These are phyloP conservation scores for Zosterops japonicus DNA, from an alignment of 2,113 vertebrate species.

Conservation along the genomic window DNA sequence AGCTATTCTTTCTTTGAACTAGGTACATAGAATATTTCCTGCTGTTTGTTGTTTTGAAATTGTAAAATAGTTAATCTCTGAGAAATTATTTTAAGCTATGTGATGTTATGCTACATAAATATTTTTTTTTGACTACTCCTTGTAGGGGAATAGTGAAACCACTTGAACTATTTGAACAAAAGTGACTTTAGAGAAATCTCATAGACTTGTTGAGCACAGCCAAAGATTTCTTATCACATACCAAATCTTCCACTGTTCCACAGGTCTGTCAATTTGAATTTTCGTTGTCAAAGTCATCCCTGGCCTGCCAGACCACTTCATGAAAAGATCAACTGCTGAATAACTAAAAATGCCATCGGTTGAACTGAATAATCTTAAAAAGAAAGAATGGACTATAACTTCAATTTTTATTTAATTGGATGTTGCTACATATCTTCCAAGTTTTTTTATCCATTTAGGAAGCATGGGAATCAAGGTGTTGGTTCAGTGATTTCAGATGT, in stretches of 20 bases:
- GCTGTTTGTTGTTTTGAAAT: not conserved
- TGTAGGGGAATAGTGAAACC: not conserved
- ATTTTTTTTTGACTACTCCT: not conserved
- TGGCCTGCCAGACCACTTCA: not conserved
- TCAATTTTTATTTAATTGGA: not conserved
- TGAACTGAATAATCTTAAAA: slow-evolving; percentile 15
- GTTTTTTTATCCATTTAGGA: not conserved
- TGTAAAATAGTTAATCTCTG: not conserved
- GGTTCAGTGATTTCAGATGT: not conserved
- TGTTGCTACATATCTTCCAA: not conserved
- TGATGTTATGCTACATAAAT: not conserved
- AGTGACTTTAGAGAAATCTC: not conserved
- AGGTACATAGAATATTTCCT: not conserved
- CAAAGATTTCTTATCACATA: not conserved
- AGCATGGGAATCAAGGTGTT: not conserved
- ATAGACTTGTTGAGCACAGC: not conserved
- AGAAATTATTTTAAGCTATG: not conserved
- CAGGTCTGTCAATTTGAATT: not conserved
- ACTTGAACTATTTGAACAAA: not conserved
- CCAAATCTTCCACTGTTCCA: not conserved
- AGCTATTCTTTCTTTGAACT: not conserved
- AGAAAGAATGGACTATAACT: not conserved
- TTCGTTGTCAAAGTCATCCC: not conserved
- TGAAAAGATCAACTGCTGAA: not conserved
- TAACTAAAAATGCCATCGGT: not conserved